Percentiles rank a stretch among this genome's conserved stretches.
These are phyloP conservation scores for Anniella stebbinsi DNA, from an alignment of 2,797 vertebrate genomes.

Conservation along the genomic window DNA sequence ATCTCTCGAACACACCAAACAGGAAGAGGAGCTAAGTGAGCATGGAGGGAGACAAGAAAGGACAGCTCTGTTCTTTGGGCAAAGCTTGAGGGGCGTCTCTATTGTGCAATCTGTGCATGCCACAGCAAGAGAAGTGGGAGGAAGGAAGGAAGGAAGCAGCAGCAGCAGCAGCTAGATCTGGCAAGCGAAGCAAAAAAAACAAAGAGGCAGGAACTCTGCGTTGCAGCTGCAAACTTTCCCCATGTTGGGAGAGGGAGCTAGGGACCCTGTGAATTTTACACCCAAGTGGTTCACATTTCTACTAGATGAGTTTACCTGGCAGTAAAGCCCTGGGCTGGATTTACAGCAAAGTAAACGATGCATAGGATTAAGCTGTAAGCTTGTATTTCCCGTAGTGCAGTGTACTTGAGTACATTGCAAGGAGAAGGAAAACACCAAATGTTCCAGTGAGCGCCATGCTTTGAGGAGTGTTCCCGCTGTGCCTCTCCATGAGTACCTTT, in stretches of 20 bases:
- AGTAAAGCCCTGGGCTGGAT: neutral
- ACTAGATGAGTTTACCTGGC: neutral
- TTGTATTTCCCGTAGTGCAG: neutral
- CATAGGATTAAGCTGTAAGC: neutral
- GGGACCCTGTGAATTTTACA: neutral
- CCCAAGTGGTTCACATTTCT: neutral
- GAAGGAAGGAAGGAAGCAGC: neutral
- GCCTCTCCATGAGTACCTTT: neutral
- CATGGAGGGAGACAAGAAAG: neutral
- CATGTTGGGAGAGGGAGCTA: too few species aligned
- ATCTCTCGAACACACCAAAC: neutral
- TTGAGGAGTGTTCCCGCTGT: neutral
- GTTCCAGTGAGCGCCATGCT: neutral
- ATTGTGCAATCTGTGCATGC: neutral
- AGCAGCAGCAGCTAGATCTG: neutral
- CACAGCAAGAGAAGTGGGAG: neutral
- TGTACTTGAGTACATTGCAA: neutral
- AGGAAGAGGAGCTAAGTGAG: neutral
- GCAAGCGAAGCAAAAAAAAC: neutral
- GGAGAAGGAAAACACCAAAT: neutral
- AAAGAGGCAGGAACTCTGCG: neutral
- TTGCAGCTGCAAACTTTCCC: neutral
- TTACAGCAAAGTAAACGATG: too few species aligned
- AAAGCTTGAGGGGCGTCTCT: neutral
- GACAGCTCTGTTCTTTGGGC: neutral